phyloP scores from a whole-genome alignment of 2,888 invertebrate genomes.

The Phragmatobia fuliginosa region DNA sequence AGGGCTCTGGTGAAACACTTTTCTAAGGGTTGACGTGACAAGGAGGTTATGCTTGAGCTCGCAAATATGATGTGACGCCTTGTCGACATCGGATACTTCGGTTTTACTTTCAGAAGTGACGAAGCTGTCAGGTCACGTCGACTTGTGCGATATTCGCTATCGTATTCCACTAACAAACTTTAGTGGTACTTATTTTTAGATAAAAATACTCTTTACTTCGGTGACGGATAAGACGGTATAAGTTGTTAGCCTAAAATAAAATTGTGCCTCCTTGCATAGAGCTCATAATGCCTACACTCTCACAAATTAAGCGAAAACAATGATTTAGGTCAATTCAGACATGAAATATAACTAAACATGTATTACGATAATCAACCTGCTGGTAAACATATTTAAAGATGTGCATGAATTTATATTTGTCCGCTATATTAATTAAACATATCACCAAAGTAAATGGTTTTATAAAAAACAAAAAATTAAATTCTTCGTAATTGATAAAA shows the following conservation, averaged over 20 bases:
- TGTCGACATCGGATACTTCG: neutral
- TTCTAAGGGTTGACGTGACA: neutral
- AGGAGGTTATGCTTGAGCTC: neutral
- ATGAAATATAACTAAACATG: neutral
- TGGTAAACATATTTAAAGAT: too few species aligned
- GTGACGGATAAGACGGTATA: neutral
- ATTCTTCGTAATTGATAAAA: neutral
- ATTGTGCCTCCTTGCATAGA: too few species aligned
- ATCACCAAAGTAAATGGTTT: neutral
- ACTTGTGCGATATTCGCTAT: neutral
- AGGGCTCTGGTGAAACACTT: neutral
- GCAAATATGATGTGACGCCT: neutral
- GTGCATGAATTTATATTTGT: neutral
- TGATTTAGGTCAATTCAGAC: neutral
- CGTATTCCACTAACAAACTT: neutral
- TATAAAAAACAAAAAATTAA: neutral
- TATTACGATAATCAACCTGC: too few species aligned
- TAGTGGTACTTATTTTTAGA: neutral
- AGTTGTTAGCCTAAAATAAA: neutral
- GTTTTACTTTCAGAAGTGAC: constrained; percentile 1
- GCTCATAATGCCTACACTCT: neutral
- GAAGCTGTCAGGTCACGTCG: constrained; percentile 10
- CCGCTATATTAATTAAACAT: neutral
- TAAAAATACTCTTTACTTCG: neutral
- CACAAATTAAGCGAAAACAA: neutral